These are phyloP conservation scores for Spizella passerina DNA, from an alignment of 2,797 vertebrate species.

Conservation along the genomic window DNA sequence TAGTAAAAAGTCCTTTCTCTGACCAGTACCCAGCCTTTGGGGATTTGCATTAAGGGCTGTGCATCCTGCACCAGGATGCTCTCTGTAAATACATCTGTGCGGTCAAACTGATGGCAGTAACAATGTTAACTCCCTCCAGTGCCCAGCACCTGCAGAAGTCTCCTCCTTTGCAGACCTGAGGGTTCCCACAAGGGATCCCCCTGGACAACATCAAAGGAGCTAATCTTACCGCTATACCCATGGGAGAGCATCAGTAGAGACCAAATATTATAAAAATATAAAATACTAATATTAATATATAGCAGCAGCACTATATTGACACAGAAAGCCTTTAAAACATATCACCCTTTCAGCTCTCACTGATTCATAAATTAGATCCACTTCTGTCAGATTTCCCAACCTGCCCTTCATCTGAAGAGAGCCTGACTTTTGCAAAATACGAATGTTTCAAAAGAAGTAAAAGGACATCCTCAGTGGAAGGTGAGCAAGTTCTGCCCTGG, in stretches of 20 bases:
- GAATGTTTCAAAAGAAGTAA: background rate
- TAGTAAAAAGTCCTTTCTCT: background rate
- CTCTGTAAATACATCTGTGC: background rate
- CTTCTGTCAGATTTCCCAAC: background rate
- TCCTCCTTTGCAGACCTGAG: background rate
- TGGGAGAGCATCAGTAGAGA: background rate
- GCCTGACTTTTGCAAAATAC: background rate
- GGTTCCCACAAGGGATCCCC: background rate
- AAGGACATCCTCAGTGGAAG: background rate
- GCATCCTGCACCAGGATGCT: background rate
- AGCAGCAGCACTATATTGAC: conserved; percentile 16
- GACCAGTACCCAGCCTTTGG: background rate
- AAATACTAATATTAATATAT: background rate
- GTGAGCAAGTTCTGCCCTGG: background rate
- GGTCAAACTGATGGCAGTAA: background rate
- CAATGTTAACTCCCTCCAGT: background rate
- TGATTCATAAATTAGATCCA: background rate
- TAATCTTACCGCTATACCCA: background rate
- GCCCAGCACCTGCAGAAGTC: background rate
- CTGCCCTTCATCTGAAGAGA: background rate
- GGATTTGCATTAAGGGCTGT: background rate
- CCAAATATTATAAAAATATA: conserved; percentile 35
- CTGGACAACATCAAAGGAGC: background rate
- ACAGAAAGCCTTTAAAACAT: conserved; percentile 1
- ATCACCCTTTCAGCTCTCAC: background rate